Evolutionary conservation across 2,888 invertebrate species (phyloP).

Genomic region (Miltochrista miniata): DNA sequence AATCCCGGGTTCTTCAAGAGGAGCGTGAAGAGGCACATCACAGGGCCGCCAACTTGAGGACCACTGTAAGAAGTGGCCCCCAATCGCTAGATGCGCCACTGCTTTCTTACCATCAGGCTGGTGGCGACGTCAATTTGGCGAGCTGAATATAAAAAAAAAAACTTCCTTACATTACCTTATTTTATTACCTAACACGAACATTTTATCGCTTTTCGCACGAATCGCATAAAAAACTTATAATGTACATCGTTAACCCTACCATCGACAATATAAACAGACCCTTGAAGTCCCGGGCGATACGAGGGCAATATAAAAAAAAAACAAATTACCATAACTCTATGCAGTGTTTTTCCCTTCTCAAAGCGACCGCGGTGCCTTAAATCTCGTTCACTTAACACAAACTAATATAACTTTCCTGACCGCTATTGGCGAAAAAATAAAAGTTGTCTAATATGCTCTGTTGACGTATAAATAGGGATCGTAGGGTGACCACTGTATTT

Average conservation of each 20-base stretch:
- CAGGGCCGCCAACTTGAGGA: no score
- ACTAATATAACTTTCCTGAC: slow-evolving; percentile 49
- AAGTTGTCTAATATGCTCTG: slow-evolving; percentile 28
- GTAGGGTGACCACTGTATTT: slow-evolving; percentile 11
- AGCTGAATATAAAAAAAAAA: no score
- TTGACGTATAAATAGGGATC: slow-evolving; percentile 27
- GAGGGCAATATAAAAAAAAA: slow-evolving; percentile 4
- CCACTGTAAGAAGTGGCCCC: no score
- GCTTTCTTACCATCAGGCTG: no score
- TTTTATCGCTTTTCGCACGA: neutral
- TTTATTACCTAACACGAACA: no score
- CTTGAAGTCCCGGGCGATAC: slow-evolving; percentile 9
- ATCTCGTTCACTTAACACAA: slow-evolving; percentile 37
- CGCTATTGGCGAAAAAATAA: slow-evolving; percentile 40
- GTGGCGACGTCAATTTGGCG: no score
- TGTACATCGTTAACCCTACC: neutral
- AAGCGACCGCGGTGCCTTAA: slow-evolving; percentile 14
- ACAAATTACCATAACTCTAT: slow-evolving; percentile 23
- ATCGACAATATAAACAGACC: slow-evolving; percentile 1
- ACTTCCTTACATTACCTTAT: no score
- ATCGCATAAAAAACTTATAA: neutral
- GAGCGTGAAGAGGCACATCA: no score
- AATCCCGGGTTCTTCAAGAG: no score
- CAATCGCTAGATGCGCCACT: no score
- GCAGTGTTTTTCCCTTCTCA: slow-evolving; percentile 13